These are phyloP conservation scores for Hedya salicella DNA, from an alignment of 2,888 invertebrate genomes.

Conservation along the genomic window DNA sequence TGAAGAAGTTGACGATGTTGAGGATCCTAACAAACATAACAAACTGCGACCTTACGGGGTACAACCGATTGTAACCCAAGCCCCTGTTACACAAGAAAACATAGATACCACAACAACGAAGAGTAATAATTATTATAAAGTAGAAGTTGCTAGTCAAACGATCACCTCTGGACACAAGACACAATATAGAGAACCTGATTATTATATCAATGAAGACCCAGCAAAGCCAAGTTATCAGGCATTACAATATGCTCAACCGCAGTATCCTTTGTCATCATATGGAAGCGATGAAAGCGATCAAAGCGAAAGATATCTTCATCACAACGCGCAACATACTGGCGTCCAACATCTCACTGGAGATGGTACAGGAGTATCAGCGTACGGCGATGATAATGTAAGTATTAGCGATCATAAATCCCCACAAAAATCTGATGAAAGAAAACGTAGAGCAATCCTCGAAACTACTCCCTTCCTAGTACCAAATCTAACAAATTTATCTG, in stretches of 20 bases:
- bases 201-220: constrained; percentile 50
- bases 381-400: constrained; percentile 77
- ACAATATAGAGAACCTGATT: constrained; percentile 48
- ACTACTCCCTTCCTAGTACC: constrained; percentile 62
- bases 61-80: constrained; percentile 52
- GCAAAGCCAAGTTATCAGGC: constrained; percentile 55
- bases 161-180: constrained; percentile 54
- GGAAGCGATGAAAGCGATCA: constrained; percentile 50
- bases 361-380: constrained; percentile 72
- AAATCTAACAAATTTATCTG: constrained; percentile 48
- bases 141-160: constrained; percentile 65
- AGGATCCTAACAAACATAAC: constrained; percentile 62
- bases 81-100: constrained; percentile 47
- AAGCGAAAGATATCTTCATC: constrained; percentile 66
- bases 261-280: constrained; percentile 44
- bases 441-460: constrained; percentile 60
- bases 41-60: constrained; percentile 51
- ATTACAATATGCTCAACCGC: constrained; percentile 57
- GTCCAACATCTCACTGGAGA: constrained; percentile 73
- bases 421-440: constrained; percentile 46
- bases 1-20: constrained; percentile 75
- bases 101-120: constrained; percentile 60
- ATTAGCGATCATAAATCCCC: constrained; percentile 46
- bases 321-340: constrained; percentile 63
- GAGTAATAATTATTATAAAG: constrained; percentile 66